These are phyloP conservation scores for Misgurnus mizolepis DNA, from an alignment of 2,113 vertebrate genomes.

Conservation along the genomic window DNA sequence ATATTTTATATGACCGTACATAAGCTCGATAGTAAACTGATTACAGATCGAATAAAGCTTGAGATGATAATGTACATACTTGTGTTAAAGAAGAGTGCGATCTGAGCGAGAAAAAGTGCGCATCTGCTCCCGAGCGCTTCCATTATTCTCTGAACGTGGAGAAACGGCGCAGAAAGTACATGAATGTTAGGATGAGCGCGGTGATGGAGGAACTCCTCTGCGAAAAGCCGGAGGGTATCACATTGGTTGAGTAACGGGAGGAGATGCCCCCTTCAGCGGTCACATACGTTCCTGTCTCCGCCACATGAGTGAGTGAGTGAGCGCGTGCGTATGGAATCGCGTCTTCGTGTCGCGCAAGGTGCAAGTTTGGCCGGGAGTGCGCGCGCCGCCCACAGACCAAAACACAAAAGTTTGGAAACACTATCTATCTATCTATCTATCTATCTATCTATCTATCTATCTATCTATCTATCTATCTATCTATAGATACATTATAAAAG, in stretches of 20 bases:
- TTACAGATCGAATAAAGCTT: constrained; percentile 6
- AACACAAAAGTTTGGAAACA: constrained; percentile 23
- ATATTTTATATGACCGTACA: neutral
- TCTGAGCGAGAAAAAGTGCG: constrained; percentile 73
- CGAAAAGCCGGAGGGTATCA: constrained; percentile 35
- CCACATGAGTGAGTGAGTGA: neutral
- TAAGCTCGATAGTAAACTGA: neutral
- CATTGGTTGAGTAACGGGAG: constrained; percentile 49
- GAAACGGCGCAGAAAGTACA: constrained; percentile 32
- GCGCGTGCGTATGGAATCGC: constrained; percentile 32
- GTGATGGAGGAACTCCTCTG: constrained; percentile 48
- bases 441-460: no score
- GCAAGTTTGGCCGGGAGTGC: constrained; percentile 9
- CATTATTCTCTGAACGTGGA: constrained; percentile 62
- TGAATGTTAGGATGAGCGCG: neutral
- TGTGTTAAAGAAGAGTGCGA: constrained; percentile 76
- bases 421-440: neutral
- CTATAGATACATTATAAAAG: no score
- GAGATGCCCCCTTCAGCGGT: constrained; percentile 18
- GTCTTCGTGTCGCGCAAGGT: constrained; percentile 1
- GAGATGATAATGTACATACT: constrained; percentile 72
- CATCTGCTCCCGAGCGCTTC: constrained; percentile 72
- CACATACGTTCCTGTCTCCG: neutral
- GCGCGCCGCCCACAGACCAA: constrained; percentile 43
- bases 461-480: no score